A percentile compares a stretch with the other conserved stretches of the same genome.
Evolutionary conservation across 2,113 vertebrate species (phyloP).

Genomic region (human (Homo sapiens)): GRCh38 chr19:37980501-37981000

Average conservation of each 20-base stretch:
- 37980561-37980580: neutral
- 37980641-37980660: neutral
- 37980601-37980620: neutral
- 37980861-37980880: neutral
- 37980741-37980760: neutral
- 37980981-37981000: neutral
- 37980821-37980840: constrained; percentile 40
- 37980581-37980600: neutral
- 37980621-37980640: neutral
- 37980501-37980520: neutral
- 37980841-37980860: neutral
- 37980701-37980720: constrained; percentile 50
- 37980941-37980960: neutral
- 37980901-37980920: neutral
- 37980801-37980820: neutral
- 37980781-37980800: constrained; percentile 22
- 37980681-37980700: constrained; percentile 17
- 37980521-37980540: neutral
- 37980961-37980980: neutral
- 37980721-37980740: constrained; percentile 62
- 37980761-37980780: neutral
- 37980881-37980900: neutral
- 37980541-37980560: neutral
- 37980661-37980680: neutral
- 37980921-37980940: neutral